Conservation (phyloP, 2,113 vertebrate genomes). For the Saguinus imperator region DNA sequence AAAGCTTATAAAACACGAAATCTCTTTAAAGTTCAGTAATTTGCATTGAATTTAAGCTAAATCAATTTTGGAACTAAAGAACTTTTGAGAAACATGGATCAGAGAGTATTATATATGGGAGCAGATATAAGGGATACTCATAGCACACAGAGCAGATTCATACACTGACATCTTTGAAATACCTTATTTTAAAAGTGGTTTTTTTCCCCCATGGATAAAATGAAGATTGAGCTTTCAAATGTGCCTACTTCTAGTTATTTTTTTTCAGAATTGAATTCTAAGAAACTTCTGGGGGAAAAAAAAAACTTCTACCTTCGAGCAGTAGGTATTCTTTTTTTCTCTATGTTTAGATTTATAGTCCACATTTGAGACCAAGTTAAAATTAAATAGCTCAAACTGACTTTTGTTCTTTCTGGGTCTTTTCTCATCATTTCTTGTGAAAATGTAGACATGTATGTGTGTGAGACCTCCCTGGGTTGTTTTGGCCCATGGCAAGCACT, state of each 20-base stretch:
- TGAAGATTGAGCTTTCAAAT: constrained; percentile 27
- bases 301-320: neutral
- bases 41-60: constrained; percentile 38
- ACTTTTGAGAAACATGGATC: neutral
- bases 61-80: constrained; percentile 27
- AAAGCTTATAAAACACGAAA: neutral
- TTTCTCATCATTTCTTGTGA: neutral
- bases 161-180: neutral
- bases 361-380: neutral
- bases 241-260: neutral
- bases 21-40: constrained; percentile 44
- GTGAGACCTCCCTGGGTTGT: neutral
- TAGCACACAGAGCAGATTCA: neutral
- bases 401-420: neutral
- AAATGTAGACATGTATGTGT: neutral
- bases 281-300: neutral
- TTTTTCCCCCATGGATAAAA: neutral
- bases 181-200: constrained; percentile 33
- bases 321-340: neutral
- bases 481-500: neutral
- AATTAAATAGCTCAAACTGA: neutral
- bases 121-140: neutral
- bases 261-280: constrained; percentile 9
- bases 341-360: neutral
- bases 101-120: neutral